Base-by-base conservation (phyloP, 2,113 vertebrate species). In the Ornithorhynchus anatinus region DNA sequence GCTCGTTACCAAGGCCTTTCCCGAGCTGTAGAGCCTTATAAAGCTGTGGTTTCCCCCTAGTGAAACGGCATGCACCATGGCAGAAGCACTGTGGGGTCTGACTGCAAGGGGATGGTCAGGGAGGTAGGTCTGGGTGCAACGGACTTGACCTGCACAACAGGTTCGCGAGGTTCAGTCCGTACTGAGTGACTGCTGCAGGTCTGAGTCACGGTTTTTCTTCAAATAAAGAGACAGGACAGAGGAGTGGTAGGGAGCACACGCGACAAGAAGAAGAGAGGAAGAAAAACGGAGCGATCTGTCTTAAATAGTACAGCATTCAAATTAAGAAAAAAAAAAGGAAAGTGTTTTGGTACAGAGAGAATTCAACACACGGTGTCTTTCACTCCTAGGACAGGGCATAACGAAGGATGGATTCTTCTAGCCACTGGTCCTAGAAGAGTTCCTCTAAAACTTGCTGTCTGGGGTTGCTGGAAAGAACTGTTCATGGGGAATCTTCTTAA, bases 401-500 rank as follows among this genome's bases (percentile, higher is more conserved):
- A 61, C 0, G 0, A 0, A 1, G 84, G 75, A 52, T 39, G 82
- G 56, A 22, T 6, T 58, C 37, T 81, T 87, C 81, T 75, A 16
- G 57, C 25, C n/a, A 7, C 16, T 1, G 17, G 72, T 58, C 80
- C 84, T 57, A 63, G 82, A 84, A 89, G 67, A 82, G 69, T 23
- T 72, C 10, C 59, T 36, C 91, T 89, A 88, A 89, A 89, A 81
- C 67, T 81, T 90, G 84, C 43, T 53, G 71, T 88, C 84, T 81
- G 50, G 77, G 1, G 0, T 42, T 56, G 67, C 85, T 82, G 71
- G 73, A 81, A 87, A 82, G 75, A 72, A 75, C 81, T 80, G 77
- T 73, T 75, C 61, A 51, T 59, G n/a, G 51, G 72, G 68, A 40
- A 36, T 78, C 80, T 68, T 51, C 69, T 59, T 82, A 86, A 82